Percentiles rank a stretch among this genome's conserved stretches.
Conservation (phyloP, 2,797 vertebrate genomes). For the Schizopygopsis malacanthus region DNA sequence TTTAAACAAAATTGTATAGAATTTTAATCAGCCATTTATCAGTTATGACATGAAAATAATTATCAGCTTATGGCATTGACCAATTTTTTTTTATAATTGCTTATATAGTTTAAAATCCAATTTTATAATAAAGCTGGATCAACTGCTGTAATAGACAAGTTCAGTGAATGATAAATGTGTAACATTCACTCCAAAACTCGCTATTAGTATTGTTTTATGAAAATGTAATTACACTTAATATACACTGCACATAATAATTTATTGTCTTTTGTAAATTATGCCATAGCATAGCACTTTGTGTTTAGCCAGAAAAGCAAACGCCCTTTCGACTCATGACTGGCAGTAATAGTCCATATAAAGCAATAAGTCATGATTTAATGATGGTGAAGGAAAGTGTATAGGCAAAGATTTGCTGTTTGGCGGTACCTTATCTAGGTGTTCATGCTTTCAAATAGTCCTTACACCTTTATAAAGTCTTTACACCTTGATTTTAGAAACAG, state of each 20-base stretch:
- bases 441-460: not conserved
- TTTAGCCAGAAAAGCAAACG: not conserved
- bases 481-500: not conserved
- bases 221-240: constrained; percentile 32
- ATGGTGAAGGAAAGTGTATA: not conserved
- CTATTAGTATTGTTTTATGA: constrained; percentile 22
- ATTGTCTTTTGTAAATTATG: constrained; percentile 21
- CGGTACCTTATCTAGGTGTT: constrained; percentile 22
- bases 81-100: not conserved
- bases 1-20: not conserved
- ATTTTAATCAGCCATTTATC: not conserved
- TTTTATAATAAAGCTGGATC: not conserved
- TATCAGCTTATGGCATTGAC: not conserved
- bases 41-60: not conserved
- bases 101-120: not conserved
- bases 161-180: constrained; percentile 23
- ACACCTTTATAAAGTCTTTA: constrained; percentile 12
- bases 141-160: not conserved
- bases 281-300: constrained; percentile 19
- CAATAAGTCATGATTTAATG: constrained; percentile 25
- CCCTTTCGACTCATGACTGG: constrained; percentile 35
- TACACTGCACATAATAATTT: constrained; percentile 10
- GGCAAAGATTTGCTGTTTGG: constrained; percentile 14
- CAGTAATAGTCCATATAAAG: constrained; percentile 41
- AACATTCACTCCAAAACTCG: constrained; percentile 19